These are phyloP conservation scores for Rhynchonycteris naso DNA, from an alignment of 2,797 vertebrate species.

Conservation along the genomic window DNA sequence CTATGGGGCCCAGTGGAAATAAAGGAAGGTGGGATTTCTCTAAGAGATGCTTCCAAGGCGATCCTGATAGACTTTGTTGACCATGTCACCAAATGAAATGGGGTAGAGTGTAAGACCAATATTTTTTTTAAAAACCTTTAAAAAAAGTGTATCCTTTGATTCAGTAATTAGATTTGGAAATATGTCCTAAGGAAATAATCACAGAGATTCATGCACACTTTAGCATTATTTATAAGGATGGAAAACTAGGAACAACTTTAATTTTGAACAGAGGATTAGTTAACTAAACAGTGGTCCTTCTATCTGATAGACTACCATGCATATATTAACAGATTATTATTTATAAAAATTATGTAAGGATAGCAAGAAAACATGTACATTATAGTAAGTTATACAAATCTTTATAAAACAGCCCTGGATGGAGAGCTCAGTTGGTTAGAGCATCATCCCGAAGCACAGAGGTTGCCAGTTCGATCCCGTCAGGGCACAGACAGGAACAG, in stretches of 20 bases:
- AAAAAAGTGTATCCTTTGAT: background rate
- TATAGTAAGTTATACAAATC: background rate
- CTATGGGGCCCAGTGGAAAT: background rate
- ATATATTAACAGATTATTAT: background rate
- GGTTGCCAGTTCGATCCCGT: no score
- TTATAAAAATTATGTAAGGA: background rate
- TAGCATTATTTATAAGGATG: constrained; percentile 11
- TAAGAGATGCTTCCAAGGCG: background rate
- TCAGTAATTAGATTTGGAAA: constrained; percentile 28
- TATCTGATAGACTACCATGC: background rate
- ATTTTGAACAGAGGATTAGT: background rate
- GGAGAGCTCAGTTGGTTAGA: no score
- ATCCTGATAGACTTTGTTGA: background rate
- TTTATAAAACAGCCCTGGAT: background rate
- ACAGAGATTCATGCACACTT: constrained; percentile 5
- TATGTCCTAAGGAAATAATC: background rate
- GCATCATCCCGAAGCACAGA: no score
- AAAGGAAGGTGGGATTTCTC: background rate
- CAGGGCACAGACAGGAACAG: no score
- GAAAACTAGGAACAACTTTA: constrained; percentile 40
- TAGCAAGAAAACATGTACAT: background rate
- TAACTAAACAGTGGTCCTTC: background rate
- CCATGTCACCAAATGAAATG: background rate
- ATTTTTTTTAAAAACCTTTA: background rate
- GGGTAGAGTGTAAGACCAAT: background rate